Base-by-base conservation (phyloP, 2,113 vertebrate genomes). In the Vicugna pacos region DNA sequence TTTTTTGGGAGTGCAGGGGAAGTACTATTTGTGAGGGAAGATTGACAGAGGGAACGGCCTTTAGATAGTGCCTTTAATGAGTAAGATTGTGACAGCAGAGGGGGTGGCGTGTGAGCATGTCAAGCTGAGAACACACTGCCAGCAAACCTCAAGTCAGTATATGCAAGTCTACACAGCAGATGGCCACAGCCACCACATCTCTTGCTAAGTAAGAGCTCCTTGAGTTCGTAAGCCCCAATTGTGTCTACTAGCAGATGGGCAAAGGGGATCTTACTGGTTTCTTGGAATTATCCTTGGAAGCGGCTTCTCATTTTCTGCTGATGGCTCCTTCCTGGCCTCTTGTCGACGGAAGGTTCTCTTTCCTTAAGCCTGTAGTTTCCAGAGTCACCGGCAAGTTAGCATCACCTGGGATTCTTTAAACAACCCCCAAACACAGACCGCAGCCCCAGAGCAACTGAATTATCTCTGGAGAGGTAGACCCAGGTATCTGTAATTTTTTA, bases 271-370 rank as follows among this genome's bases (percentile, higher is more conserved):
- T 46, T 69, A 30, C 19, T 14, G 52, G 62, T 42, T 85, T 52
- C 67, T 73, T 64, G 32, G 69, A 84, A 70, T 73, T 58, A n/a
- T 24, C 81, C 28, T 42, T 24, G 94, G 56, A 88, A 77, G 17
- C 2, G 26, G 35, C 60, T 95, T 87, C 60, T 76, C 48, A 26
- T 90, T 92, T 88, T 89, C 73, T 93, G 60, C 72, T 48, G 38
- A 46, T 73, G 60, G 35, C 28, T 52, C 79, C 72, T 67, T 79
- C 58, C 28, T 46, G 58, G 56, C 14, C 20, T 80, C 42, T 56
- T n/a, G 8, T 24, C 26, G 8, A 8, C n/a, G 73, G 32, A 65
- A 87, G 15, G 2, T 52, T 90, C 26, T 89, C 48, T 32, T 64
- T 64, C 26, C 46, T 28, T 79, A 38, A 69, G 62, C 91, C 64